Base-by-base conservation (phyloP, 1,140 invertebrate species). In the Neuroterus valhalla region DNA sequence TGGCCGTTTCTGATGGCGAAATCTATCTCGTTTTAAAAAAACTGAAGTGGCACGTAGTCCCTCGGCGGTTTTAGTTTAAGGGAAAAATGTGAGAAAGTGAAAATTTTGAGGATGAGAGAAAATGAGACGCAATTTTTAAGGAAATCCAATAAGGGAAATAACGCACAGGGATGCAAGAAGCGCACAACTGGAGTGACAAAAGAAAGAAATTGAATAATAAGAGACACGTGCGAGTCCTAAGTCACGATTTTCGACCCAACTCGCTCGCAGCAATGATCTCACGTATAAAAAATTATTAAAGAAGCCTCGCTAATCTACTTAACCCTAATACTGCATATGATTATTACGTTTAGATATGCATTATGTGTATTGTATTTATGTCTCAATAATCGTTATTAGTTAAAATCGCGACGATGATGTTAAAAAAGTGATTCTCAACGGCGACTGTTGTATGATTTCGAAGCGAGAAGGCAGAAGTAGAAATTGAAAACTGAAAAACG, bases 301-400 rank as follows among this genome's bases (percentile, higher is more conserved):
- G 70, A 77, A 81, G 75, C 80, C 85, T 86, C 79, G 82, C 82
- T 86, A 85, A 84, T 87, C 84, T 85, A 87, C 81, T 87, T 85
- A 86, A 86, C 82, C 85, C 87, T 85, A 86, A 83, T 87, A 85
- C 81, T 84, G 84, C 81, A 84, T 87, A 84, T 81, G 79, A 81
- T 84, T 86, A 86, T 87, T 85, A 87, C 80, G 82, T 86, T 86
- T 77, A 86, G 80, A 85, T 86, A 84, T 85, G 83, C 78, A 86
- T 85, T 88, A 76, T 82, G 82, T 85, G 85, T 86, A 89, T 82
- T 86, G 85, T 88, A 89, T 86, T 88, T 86, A 85, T 83, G 86
- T 89, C 85, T 85, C 78, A 84, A 87, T 88, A 88, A 88, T 89
- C 86, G 85, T 88, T 87, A 85, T 88, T 89, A 88, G 86, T 88